Evolutionary conservation across 2,888 invertebrate species (phyloP), one percentile per base, ranked within the genome.

Genomic region (Vanessa cardui): DNA sequence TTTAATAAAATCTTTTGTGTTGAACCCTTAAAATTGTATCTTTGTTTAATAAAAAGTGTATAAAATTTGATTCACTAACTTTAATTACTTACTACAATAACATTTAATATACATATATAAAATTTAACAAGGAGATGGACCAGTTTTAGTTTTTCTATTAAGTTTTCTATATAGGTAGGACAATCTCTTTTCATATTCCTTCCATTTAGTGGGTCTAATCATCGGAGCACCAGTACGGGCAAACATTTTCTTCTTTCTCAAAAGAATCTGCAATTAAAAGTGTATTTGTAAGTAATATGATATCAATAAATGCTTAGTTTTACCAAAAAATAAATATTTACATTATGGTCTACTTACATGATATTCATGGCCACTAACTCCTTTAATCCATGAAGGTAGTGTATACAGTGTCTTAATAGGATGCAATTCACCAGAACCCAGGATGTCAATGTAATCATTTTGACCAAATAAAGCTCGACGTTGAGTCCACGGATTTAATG

Each of bases 371-470:
- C 86, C 98, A 18, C 94, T 94, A 58, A 98, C 95, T 60, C 99
- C 99, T 77, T 97, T 94, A 46, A 99, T 92, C 99, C 99, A 99
- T 0, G 94, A 88, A 0, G 99, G 99, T 7, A 98, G 94, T 70
- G 96, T 95, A 80, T 98, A 98, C 16, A 98, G 86, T 16, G 98
- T 94, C 82, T 95, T 96, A 0, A 96, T 95, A 0, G 99, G 99
- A 84, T 98, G 97, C 66, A 95, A 73, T 18, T 94, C 93, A 45
- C 97, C 97, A 80, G 96, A 95, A 2, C 99, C 99, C 62, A 99
- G 93, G 68, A 99, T 98, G 84, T 99, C 99, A 73, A 99, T 98
- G 82, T 99, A 99, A 87, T 99, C 99, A 90, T 99, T 99, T 85
- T 98, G 98, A 0, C 99, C 99, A 90, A 97, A 98, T 0, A 98